Base-by-base conservation (phyloP, 2,113 vertebrate species). In the Sterrhoptilus dennistouni region DNA sequence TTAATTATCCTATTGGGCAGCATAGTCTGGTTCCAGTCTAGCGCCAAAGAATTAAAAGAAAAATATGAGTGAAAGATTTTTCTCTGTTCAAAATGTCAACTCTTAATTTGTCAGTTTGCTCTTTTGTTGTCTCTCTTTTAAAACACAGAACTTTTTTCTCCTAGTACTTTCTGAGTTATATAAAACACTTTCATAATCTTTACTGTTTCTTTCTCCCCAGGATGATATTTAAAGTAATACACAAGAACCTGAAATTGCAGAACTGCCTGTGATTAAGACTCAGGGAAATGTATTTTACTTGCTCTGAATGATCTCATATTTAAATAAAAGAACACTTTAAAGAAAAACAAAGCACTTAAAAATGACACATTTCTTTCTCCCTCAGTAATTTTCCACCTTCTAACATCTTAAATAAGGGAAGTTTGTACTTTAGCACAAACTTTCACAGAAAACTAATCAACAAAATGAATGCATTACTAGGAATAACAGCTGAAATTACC, bases 281-380 rank as follows among this genome's bases (percentile, higher is more conserved):
- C 60, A 69, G 63, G 69, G 27, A 96, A 93, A 92, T 95, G 75
- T 90, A 61, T 92, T 94, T 93, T 88, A 65, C 70, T 87, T 86
- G 64, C 31, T 90, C 60, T 66, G 38, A 89, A 63, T 83, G 68
- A 92, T 94, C 89, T 92, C 79, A 61, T 92, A 87, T 95, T 92
- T 94, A 93, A 96, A 93, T 95, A 95, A 96, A 96, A 95, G 61
- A 93, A 87, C 83, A 85, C n/a, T 96, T 83, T 64, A 85, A 80
- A 69, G 61, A 85, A 93, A 96, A 93, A 83, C 40, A 83, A 91
- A 91, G 31, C 89, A 85, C 61, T 93, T 95, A 71, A 89, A 93
- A 95, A 87, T 97, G 89, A 84, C 83, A 97, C 57, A 86, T 95
- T 94, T 92, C 92, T 87, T 93, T 96, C 50, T 95, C 45, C 29